Evolutionary conservation across 2,113 vertebrate species (phyloP).

Genomic region (Rafetus swinhoei): DNA sequence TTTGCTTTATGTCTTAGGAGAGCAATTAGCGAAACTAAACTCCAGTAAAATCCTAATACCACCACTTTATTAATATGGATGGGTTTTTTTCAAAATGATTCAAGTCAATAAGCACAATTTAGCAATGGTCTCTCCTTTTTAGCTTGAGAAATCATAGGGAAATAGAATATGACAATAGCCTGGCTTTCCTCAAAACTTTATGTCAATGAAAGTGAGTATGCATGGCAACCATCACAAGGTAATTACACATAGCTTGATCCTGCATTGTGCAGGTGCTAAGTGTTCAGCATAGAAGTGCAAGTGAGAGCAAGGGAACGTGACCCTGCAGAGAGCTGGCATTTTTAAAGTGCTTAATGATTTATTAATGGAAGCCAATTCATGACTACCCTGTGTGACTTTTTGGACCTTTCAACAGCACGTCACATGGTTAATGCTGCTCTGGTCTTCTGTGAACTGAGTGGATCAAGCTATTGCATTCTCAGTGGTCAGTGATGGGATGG

Average conservation of each 20-base stretch:
- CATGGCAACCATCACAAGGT: rapidly evolving
- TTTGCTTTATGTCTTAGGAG: neutral
- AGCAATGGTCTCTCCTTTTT: neutral
- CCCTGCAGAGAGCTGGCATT: rapidly evolving
- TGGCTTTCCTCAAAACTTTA: rapidly evolving
- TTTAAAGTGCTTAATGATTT: neutral
- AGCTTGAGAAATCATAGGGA: rapidly evolving
- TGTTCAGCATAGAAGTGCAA: rapidly evolving
- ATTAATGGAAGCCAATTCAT: neutral
- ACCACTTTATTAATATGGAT: neutral
- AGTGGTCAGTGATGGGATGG: neutral
- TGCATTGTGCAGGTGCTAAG: neutral
- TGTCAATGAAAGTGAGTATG: rapidly evolving
- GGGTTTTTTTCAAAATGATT: neutral
- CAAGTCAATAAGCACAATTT: neutral
- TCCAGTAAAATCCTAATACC: neutral
- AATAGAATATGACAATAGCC: neutral
- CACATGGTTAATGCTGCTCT: neutral
- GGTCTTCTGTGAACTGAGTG: neutral
- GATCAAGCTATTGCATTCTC: neutral
- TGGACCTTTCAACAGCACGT: neutral
- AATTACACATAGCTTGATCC: neutral
- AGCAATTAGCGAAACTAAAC: neutral
- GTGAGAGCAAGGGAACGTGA: neutral
- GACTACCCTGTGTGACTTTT: neutral